phyloP scores from a whole-genome alignment of 2,888 invertebrate species.

The Willowsia nigromaculata region DNA sequence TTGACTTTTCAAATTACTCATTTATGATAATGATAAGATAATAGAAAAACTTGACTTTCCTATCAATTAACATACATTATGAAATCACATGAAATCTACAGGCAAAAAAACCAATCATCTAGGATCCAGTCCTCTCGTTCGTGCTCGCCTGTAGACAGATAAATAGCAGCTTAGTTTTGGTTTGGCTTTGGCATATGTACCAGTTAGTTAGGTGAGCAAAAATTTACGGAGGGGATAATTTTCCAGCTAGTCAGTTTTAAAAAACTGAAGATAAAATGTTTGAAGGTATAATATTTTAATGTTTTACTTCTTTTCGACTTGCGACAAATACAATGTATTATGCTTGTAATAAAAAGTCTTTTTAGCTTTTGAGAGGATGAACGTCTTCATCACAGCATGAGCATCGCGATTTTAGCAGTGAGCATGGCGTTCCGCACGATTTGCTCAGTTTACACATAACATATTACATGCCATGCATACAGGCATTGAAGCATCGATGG shows the following conservation, averaged over 20 bases:
- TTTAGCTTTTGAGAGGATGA: background rate
- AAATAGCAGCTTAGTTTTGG: background rate
- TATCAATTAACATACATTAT: background rate
- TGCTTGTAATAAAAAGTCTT: slow-evolving; percentile 1
- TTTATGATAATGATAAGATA: background rate
- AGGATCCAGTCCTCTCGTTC: background rate
- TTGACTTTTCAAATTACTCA: slow-evolving; percentile 4
- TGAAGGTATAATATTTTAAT: background rate
- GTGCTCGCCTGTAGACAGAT: slow-evolving; percentile 28
- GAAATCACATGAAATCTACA: background rate
- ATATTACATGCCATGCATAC: background rate
- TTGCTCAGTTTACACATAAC: slow-evolving; percentile 30
- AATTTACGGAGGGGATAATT: background rate
- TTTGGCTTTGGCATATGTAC: too few species aligned
- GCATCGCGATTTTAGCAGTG: background rate
- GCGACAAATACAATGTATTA: slow-evolving; percentile 14
- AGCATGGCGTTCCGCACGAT: slow-evolving; percentile 43
- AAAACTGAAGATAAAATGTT: background rate
- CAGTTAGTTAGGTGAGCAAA: background rate
- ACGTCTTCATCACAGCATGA: slow-evolving; percentile 39
- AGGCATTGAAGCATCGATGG: slow-evolving; percentile 27
- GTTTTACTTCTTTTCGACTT: background rate
- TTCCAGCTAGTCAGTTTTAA: background rate
- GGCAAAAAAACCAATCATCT: background rate
- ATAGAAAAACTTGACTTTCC: background rate